Base-by-base conservation (phyloP, 35 echinoderm and acorn worm species). In the Ptychodera flava region DNA sequence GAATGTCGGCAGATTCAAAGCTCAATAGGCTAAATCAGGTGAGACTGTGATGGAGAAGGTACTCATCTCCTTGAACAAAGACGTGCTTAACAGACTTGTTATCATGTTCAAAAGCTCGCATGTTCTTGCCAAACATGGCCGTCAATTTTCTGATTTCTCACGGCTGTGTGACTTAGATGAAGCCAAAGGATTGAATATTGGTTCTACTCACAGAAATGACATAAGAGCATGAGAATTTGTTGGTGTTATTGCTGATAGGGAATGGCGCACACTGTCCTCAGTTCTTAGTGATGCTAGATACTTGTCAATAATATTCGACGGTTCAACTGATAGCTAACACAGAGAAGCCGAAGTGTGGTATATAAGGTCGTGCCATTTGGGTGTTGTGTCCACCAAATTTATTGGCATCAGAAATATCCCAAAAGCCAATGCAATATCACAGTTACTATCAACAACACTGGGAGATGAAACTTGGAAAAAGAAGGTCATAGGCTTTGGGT, bases 281-380 rank as follows among this genome's bases (percentile, higher is more conserved):
- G 76, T 64, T 22, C 30, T 53, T 37, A 22, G 35, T 38, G 37
- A 85, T 53, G 37, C 84, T 85, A 34, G 29, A 38, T 85, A 75
- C 32, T 35, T 85, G 12, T 75, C 35, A 28, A 35, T 53, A 15
- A 37, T 85, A 31, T 37, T 36, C 76, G 84, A 85, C 76, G 84
- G 32, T 64, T 85, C 84, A 31, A 85, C 84, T 0, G 84, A 85
- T 85, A n/a, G n/a, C n/a, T n/a, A n/a, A n/a, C n/a, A n/a, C n/a
- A n/a, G n/a, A n/a, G n/a, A n/a, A n/a, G n/a, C n/a, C n/a, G n/a
- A n/a, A n/a, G n/a, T n/a, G n/a, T n/a, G n/a, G n/a, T n/a, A n/a
- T n/a, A n/a, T n/a, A n/a, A n/a, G n/a, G n/a, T n/a, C n/a, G n/a
- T n/a, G n/a, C n/a, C n/a, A n/a, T n/a, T n/a, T n/a, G n/a, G n/a